Percentiles rank a stretch among this genome's conserved stretches.
These are phyloP conservation scores for Myioborus melanocephalus DNA, from an alignment of 2,797 vertebrate species.

Conservation along the genomic window DNA sequence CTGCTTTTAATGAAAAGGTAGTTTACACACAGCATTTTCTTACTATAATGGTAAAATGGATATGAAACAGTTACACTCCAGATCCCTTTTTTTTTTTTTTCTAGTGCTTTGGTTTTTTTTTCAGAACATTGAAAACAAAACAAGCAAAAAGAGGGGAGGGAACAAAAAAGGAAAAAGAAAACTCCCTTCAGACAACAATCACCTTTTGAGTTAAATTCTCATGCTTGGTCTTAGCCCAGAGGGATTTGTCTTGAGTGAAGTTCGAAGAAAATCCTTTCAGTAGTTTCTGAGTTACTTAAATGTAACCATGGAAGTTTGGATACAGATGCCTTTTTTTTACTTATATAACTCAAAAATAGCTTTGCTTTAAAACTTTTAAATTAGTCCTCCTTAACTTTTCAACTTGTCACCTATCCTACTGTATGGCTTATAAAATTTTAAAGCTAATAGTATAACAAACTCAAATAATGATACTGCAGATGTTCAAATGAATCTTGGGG, in stretches of 20 bases:
- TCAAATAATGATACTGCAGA: conserved; percentile 63
- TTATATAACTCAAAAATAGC: conserved; percentile 63
- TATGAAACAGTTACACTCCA: conserved; percentile 3
- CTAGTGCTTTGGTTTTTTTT: background rate
- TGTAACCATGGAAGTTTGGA: conserved; percentile 63
- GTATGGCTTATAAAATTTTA: conserved; percentile 72
- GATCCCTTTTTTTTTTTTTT: background rate
- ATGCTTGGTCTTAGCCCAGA: conserved; percentile 57
- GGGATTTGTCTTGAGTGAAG: conserved; percentile 57
- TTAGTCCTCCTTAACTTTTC: conserved; percentile 67
- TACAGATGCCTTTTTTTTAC: conserved; percentile 55
- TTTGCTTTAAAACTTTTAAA: conserved; percentile 71
- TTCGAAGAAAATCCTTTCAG: conserved; percentile 61
- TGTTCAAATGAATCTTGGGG: conserved; percentile 64
- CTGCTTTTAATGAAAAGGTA: conserved; percentile 30
- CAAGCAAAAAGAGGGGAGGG: background rate
- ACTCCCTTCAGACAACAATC: conserved; percentile 50
- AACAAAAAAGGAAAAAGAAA: background rate
- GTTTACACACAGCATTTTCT: conserved; percentile 12
- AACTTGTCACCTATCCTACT: conserved; percentile 69
- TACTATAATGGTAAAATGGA: conserved; percentile 27
- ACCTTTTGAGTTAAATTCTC: conserved; percentile 59
- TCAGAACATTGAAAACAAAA: background rate
- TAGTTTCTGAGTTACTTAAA: conserved; percentile 64
- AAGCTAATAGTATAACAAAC: conserved; percentile 69